Evolutionary conservation across 37 sponge, comb jelly and placozoan genomes (phyloP).

Genomic region (Haliclona indistincta): DNA sequence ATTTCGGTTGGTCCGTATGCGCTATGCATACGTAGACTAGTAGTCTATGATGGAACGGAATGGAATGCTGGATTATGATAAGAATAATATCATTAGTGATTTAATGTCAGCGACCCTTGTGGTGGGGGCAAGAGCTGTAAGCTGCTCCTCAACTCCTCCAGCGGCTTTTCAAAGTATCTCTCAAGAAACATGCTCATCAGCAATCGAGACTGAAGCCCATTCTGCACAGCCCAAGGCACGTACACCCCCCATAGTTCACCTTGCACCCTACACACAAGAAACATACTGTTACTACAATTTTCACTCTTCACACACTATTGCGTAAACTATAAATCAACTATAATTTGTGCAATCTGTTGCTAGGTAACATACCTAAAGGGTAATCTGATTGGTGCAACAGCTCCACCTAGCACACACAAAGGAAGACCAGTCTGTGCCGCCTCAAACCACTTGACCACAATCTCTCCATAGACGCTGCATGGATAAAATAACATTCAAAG

Average conservation of each 20-base stretch:
- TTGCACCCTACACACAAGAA: conserved; percentile 16
- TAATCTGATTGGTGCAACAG: conserved; percentile 45
- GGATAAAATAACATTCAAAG: not conserved
- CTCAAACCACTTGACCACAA: conserved; percentile 76
- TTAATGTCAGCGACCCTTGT: not conserved
- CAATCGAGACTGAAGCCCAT: conserved; percentile 24
- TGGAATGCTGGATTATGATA: no score
- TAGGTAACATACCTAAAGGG: conserved; percentile 3
- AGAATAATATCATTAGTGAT: no score
- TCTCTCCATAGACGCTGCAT: conserved; percentile 46
- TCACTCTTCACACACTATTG: not conserved
- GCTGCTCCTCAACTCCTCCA: conserved; percentile 34
- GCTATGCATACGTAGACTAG: no score
- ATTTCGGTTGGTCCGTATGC: no score
- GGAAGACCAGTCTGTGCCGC: conserved; percentile 75
- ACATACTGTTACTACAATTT: no score
- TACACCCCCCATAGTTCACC: conserved; percentile 3
- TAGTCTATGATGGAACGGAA: no score
- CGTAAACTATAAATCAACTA: not conserved
- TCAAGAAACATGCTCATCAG: conserved; percentile 77
- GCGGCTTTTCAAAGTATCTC: conserved; percentile 38
- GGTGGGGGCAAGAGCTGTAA: conserved; percentile 1
- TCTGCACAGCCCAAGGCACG: conserved; percentile 49
- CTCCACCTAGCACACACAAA: conserved; percentile 62
- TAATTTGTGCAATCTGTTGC: conserved; percentile 1